These are phyloP conservation scores for Eupsilia transversa DNA, from an alignment of 2,888 invertebrate genomes.

Conservation along the genomic window DNA sequence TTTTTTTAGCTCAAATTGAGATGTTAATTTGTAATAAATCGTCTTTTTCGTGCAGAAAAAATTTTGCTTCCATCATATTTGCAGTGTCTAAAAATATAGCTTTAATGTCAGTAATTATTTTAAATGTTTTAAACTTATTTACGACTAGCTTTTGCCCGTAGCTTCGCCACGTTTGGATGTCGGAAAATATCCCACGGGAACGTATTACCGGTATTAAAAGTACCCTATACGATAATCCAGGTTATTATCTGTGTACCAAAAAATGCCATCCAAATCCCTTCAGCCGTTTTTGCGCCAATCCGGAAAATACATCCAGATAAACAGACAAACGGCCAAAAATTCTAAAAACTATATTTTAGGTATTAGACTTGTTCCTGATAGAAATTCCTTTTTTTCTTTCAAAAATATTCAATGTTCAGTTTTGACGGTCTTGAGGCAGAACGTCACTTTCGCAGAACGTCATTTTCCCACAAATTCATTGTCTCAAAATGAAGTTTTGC, in stretches of 20 bases:
- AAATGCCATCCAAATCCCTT: background rate
- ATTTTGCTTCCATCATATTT: background rate
- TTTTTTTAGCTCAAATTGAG: constrained; percentile 63
- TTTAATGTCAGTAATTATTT: constrained; percentile 23
- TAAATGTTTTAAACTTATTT: constrained; percentile 3
- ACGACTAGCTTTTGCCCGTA: background rate
- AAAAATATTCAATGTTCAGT: background rate
- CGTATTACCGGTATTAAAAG: background rate
- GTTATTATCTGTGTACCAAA: background rate
- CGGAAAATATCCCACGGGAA: background rate
- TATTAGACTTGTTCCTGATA: background rate
- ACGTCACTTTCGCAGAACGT: no score
- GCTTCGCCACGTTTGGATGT: background rate
- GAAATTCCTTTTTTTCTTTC: background rate
- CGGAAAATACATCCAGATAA: background rate
- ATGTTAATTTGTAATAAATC: constrained; percentile 54
- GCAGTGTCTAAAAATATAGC: background rate
- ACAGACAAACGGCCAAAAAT: background rate
- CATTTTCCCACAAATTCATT: no score
- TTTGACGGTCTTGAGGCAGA: no score
- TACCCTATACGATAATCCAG: background rate
- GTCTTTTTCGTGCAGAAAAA: constrained; percentile 27
- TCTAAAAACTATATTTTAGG: background rate
- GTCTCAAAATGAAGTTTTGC: no score
- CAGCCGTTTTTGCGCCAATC: background rate